Evolutionary conservation across 2,797 vertebrate genomes (phyloP).

Genomic region (Mormyrus hasselquistii): DNA sequence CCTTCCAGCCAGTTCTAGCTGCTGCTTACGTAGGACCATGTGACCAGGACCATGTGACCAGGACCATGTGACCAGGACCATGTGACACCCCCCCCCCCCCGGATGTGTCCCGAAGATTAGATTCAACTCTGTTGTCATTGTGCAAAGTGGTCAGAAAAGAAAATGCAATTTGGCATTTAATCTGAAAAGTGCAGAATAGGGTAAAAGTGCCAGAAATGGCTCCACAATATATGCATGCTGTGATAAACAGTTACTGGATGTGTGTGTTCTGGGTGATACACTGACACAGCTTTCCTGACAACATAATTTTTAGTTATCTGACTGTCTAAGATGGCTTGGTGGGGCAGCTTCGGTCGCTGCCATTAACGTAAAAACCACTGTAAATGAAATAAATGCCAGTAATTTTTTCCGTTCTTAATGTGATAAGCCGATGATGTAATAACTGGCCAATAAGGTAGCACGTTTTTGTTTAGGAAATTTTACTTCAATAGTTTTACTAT

Average conservation of each 20-base stretch:
- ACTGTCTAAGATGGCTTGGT: not conserved
- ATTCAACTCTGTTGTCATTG: not conserved
- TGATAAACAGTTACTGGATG: not conserved
- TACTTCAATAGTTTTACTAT: not conserved
- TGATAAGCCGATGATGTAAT: not conserved
- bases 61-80: too few species aligned
- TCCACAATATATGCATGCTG: not conserved
- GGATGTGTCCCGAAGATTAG: not conserved
- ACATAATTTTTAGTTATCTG: too few species aligned
- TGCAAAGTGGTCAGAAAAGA: not conserved
- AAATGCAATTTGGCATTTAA: not conserved
- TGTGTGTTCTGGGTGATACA: not conserved
- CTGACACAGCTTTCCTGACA: not conserved
- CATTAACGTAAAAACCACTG: not conserved
- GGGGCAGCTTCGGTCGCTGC: not conserved
- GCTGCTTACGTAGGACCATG: not conserved
- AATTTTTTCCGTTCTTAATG: not conserved
- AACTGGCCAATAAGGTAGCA: not conserved
- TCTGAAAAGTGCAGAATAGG: not conserved
- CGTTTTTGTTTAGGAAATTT: not conserved
- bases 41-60: too few species aligned
- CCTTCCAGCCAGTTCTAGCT: too few species aligned
- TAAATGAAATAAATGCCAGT: not conserved
- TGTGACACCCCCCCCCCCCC: too few species aligned
- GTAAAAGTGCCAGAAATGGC: not conserved